Percentiles rank a stretch among this genome's conserved stretches.
Evolutionary conservation across 2,888 invertebrate species (phyloP).

Genomic region (Dolomedes plantarius): DNA sequence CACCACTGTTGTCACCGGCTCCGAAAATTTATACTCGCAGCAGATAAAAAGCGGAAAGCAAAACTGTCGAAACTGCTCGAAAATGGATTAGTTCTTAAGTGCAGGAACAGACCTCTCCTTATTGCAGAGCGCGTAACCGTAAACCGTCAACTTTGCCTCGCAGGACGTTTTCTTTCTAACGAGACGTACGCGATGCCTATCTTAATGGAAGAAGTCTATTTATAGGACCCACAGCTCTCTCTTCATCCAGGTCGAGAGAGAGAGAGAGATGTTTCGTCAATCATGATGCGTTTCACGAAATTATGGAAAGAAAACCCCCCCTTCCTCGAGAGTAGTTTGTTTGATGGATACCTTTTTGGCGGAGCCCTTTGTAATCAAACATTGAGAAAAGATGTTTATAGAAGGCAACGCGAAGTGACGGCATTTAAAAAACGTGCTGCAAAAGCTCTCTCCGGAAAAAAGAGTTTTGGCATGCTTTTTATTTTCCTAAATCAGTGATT

Average conservation of each 20-base stretch:
- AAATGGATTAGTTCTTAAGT: constrained; percentile 65
- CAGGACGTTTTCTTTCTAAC: constrained; percentile 47
- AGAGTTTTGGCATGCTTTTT: no score
- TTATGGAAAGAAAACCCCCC: neutral
- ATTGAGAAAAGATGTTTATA: neutral
- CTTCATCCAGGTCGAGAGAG: neutral
- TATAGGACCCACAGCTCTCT: constrained; percentile 43
- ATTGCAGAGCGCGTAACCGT: constrained; percentile 52
- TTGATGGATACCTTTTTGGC: neutral
- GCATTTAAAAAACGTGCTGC: no score
- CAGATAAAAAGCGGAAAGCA: neutral
- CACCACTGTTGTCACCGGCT: constrained; percentile 9
- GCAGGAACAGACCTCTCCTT: constrained; percentile 52
- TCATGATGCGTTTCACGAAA: constrained; percentile 10
- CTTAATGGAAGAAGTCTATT: constrained; percentile 65
- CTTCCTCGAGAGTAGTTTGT: neutral
- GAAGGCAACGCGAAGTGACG: neutral
- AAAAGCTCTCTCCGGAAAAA: no score
- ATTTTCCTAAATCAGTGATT: no score
- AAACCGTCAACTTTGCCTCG: constrained; percentile 53
- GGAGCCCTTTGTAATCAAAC: neutral
- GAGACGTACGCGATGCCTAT: constrained; percentile 56
- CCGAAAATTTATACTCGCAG: neutral
- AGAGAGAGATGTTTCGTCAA: constrained; percentile 4
- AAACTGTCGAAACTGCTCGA: constrained; percentile 26